Evolutionary conservation across 2,797 vertebrate genomes (phyloP).

Genomic region (Tapirus indicus): DNA sequence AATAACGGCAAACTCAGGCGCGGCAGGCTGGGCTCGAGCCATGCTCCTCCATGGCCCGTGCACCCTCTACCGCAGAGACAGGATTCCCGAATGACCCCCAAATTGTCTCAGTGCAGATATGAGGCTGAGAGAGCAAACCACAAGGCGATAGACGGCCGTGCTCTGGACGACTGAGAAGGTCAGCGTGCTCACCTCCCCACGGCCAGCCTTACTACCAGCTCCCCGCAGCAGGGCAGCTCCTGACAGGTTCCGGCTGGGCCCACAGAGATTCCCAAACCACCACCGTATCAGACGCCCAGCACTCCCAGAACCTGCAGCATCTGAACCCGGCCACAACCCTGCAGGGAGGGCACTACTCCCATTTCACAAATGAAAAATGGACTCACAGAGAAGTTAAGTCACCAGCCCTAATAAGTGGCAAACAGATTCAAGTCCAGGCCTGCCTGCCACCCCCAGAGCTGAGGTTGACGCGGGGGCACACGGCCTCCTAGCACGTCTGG

Average conservation of each 20-base stretch:
- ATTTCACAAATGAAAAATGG: not conserved
- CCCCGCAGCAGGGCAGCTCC: not conserved
- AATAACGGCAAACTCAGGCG: not conserved
- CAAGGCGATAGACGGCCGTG: not conserved
- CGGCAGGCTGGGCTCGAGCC: not conserved
- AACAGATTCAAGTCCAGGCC: not conserved
- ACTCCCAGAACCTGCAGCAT: not conserved
- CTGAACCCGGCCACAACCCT: not conserved
- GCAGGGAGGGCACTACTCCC: not conserved
- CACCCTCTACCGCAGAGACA: not conserved
- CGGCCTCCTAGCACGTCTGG: not conserved
- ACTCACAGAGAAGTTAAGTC: not conserved
- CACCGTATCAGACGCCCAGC: not conserved
- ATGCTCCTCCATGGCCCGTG: not conserved
- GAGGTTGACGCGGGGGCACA: rapidly evolving
- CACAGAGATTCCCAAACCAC: not conserved
- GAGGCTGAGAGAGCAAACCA: not conserved
- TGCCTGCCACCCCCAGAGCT: not conserved
- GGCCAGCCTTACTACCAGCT: too few relatives aligned
- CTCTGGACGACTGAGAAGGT: not conserved
- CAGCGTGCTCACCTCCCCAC: not conserved
- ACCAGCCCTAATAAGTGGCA: not conserved
- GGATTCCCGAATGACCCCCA: not conserved
- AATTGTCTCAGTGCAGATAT: not conserved
- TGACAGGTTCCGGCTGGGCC: not conserved